Evolutionary conservation across 2,888 invertebrate genomes (phyloP).

Genomic region (Orchesella flavescens): DNA sequence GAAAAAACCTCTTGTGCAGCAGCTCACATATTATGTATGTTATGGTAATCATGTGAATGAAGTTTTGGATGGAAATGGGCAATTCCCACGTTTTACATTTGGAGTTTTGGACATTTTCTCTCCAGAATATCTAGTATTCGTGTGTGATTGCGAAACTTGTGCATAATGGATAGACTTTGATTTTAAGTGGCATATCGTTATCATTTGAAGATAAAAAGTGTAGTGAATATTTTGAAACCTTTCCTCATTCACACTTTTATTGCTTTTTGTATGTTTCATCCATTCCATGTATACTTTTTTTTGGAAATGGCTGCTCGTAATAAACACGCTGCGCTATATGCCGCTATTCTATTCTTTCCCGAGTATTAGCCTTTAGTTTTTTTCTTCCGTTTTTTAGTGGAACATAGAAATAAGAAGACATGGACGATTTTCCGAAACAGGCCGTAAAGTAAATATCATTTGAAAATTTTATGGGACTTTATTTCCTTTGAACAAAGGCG

Average conservation of each 20-base stretch:
- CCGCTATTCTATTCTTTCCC: background rate
- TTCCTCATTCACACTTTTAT: no score
- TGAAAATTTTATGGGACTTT: slow-evolving; percentile 5
- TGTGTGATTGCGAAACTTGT: background rate
- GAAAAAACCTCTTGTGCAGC: background rate
- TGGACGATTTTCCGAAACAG: background rate
- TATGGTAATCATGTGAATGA: slow-evolving; percentile 31
- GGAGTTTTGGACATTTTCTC: background rate
- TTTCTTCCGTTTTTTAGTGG: no score
- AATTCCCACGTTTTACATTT: background rate
- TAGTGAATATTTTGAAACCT: no score
- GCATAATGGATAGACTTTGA: slow-evolving; percentile 7
- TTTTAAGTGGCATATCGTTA: slow-evolving; percentile 16
- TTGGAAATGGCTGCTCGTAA: background rate
- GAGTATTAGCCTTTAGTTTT: no score
- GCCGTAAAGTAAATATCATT: slow-evolving; percentile 7
- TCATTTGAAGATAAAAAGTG: background rate
- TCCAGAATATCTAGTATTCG: background rate
- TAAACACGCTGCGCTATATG: background rate
- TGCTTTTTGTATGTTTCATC: no score
- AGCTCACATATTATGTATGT: background rate
- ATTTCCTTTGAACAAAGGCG: background rate
- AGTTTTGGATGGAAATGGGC: slow-evolving; percentile 30
- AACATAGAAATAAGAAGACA: background rate
- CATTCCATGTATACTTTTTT: no score